These are phyloP conservation scores for Bombus superbus DNA, from an alignment of 1,140 invertebrate species.

Conservation along the genomic window DNA sequence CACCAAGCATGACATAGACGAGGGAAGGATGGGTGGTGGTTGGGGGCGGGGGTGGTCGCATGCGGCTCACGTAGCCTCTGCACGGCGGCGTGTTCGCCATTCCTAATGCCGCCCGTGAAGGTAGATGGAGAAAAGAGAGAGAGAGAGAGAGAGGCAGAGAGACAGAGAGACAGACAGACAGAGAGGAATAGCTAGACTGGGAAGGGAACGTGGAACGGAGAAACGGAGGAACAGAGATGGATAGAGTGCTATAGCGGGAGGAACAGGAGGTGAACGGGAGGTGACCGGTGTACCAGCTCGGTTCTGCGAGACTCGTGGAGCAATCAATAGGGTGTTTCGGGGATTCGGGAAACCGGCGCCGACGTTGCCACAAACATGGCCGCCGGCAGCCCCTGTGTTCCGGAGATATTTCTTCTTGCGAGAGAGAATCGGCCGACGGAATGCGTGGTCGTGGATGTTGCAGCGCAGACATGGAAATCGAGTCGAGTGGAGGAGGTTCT, in stretches of 20 bases:
- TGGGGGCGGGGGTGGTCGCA: conserved; percentile 81
- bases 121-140: conserved; percentile 72
- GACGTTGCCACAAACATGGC: conserved; percentile 80
- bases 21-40: conserved; percentile 72
- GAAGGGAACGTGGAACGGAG: conserved; percentile 42
- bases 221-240: conserved; percentile 45
- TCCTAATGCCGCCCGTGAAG: conserved; percentile 83
- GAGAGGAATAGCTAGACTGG: conserved; percentile 19
- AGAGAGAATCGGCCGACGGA: neutral
- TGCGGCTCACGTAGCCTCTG: conserved; percentile 86
- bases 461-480: conserved; percentile 28
- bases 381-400: conserved; percentile 56
- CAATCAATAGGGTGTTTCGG: conserved; percentile 86
- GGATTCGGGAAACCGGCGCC: conserved; percentile 83
- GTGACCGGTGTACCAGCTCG: conserved; percentile 76
- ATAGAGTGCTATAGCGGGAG: conserved; percentile 57
- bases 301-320: conserved; percentile 78
- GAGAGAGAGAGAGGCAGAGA: conserved; percentile 44
- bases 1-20: conserved; percentile 76
- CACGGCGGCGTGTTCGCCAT: conserved; percentile 86
- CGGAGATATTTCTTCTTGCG: conserved; percentile 2
- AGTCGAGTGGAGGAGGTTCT: neutral
- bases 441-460: neutral
- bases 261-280: conserved; percentile 70
- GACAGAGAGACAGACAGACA: conserved; percentile 45